phyloP scores from a whole-genome alignment of 1,140 invertebrate species.

The Trichoplusia ni region DNA sequence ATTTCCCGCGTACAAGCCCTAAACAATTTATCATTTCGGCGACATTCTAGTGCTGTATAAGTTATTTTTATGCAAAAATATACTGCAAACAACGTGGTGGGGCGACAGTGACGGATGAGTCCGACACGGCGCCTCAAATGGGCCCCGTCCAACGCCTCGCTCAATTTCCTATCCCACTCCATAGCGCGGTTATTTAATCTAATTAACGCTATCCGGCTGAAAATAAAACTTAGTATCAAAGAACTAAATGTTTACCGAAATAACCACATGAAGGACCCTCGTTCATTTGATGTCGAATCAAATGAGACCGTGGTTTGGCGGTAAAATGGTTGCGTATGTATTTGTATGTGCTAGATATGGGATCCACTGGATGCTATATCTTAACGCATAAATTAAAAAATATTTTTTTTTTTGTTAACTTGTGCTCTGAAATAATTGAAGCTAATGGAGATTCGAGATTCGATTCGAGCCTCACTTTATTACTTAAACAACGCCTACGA shows the following conservation, averaged over 20 bases:
- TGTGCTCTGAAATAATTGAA: too few relatives aligned
- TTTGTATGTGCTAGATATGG: neutral
- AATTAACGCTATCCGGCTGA: slow-evolving; percentile 22
- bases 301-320: slow-evolving; percentile 2
- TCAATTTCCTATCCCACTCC: slow-evolving; percentile 49
- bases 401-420: too few relatives aligned
- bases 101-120: slow-evolving; percentile 62
- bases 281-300: slow-evolving; percentile 22
- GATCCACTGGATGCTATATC: too few relatives aligned
- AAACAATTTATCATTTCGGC: slow-evolving; percentile 39
- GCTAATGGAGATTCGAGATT: too few relatives aligned
- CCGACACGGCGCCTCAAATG: slow-evolving; percentile 42
- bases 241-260: slow-evolving; percentile 26
- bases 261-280: slow-evolving; percentile 21
- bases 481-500: too few relatives aligned
- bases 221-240: slow-evolving; percentile 32
- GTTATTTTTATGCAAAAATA: slow-evolving; percentile 73
- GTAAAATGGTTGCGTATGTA: neutral
- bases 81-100: slow-evolving; percentile 52
- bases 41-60: slow-evolving; percentile 40
- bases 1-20: neutral
- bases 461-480: too few relatives aligned
- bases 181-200: slow-evolving; percentile 33
- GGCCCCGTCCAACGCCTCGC: slow-evolving; percentile 33
- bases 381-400: too few relatives aligned